A percentile compares a stretch with the other conserved stretches of the same genome.
Evolutionary conservation across 2,113 vertebrate genomes (phyloP).

Genomic region (Atlantisia rogersi): DNA sequence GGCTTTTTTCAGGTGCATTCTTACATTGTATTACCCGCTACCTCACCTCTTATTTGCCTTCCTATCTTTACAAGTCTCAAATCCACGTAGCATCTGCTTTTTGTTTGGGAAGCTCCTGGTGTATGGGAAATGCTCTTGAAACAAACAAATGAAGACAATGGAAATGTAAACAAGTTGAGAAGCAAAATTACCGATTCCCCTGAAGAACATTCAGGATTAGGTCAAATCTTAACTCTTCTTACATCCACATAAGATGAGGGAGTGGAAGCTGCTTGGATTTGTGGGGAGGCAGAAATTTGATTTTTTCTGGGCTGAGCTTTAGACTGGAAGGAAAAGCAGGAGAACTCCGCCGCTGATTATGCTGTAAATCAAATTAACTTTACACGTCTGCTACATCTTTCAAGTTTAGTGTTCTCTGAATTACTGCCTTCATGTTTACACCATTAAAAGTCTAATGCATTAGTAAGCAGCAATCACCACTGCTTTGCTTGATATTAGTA

Average conservation of each 20-base stretch:
- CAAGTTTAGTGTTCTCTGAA: conserved; percentile 62
- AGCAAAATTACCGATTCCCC: neutral
- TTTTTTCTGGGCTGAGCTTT: conserved; percentile 10
- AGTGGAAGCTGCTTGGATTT: neutral
- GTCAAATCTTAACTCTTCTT: conserved; percentile 18
- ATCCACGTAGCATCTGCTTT: neutral
- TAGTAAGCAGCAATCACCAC: conserved; percentile 51
- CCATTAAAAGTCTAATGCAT: conserved; percentile 52
- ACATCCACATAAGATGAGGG: neutral
- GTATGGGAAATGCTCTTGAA: neutral
- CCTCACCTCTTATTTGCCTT: neutral
- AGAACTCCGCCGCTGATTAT: conserved; percentile 33
- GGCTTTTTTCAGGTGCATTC: neutral
- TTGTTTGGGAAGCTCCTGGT: neutral
- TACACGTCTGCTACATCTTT: neutral
- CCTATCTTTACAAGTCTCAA: neutral
- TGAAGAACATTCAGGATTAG: neutral
- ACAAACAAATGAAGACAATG: neutral
- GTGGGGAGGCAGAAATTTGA: neutral
- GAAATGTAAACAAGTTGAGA: neutral
- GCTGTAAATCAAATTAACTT: conserved; percentile 61
- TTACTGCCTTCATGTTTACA: conserved; percentile 58
- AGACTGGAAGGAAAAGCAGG: neutral
- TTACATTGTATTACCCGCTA: neutral
- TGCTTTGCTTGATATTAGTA: conserved; percentile 30